Conservation (phyloP, 2,797 vertebrate species). For the Martes flavigula region DNA sequence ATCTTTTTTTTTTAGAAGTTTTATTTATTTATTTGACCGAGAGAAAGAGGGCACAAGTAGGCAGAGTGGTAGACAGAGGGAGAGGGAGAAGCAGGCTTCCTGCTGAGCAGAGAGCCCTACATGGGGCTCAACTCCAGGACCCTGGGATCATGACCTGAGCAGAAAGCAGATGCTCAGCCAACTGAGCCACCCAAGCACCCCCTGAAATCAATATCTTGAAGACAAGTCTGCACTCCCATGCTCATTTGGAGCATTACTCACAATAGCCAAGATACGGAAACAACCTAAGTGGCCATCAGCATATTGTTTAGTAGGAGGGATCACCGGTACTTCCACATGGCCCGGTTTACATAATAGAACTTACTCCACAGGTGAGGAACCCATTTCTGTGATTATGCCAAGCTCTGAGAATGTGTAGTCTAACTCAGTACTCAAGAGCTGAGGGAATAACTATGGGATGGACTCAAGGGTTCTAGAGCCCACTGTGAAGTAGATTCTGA, state of each 20-base stretch:
- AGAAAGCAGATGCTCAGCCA: too few species aligned
- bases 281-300: not conserved
- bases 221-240: not conserved
- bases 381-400: not conserved
- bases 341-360: not conserved
- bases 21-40: too few species aligned
- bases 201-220: not conserved
- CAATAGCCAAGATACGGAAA: not conserved
- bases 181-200: too few species aligned
- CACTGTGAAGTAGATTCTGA: not conserved
- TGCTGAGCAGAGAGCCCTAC: too few species aligned
- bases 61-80: too few species aligned
- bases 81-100: too few species aligned
- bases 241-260: not conserved
- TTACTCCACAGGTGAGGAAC: not conserved
- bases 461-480: not conserved
- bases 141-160: too few species aligned
- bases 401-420: not conserved
- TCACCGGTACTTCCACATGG: not conserved
- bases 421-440: not conserved
- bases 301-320: not conserved
- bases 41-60: too few species aligned
- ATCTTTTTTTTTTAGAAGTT: not conserved
- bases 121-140: too few species aligned
- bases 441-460: not conserved